phyloP scores from a whole-genome alignment of 2,888 invertebrate genomes.

The Pyralis farinalis region DNA sequence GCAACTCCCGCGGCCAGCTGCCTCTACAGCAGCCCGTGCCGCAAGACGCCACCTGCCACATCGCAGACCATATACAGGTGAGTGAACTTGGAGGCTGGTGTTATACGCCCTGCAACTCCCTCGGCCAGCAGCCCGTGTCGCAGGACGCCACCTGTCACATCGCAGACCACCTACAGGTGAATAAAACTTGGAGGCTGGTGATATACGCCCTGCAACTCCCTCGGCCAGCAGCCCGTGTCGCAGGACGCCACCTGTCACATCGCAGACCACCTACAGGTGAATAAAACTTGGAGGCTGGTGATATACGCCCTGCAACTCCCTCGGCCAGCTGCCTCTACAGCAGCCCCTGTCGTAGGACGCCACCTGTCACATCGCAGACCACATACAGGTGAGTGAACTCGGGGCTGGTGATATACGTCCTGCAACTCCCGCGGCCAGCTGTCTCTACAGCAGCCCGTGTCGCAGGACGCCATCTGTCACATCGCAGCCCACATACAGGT shows the following conservation, averaged over 20 bases:
- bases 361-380: constrained; percentile 97
- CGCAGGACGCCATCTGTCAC: constrained; percentile 97
- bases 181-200: constrained; percentile 92
- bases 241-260: constrained; percentile 98
- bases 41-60: constrained; percentile 96
- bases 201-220: constrained; percentile 94
- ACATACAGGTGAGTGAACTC: constrained; percentile 93
- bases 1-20: constrained; percentile 82
- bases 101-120: constrained; percentile 93
- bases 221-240: constrained; percentile 89
- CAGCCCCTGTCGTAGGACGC: constrained; percentile 98
- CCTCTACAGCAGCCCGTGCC: constrained; percentile 95
- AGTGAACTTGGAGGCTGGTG: constrained; percentile 62
- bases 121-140: constrained; percentile 89
- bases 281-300: no score
- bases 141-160: constrained; percentile 98
- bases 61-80: constrained; percentile 97
- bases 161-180: constrained; percentile 96
- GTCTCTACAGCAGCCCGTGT: constrained; percentile 93
- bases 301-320: constrained; percentile 94
- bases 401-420: no score
- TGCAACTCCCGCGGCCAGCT: constrained; percentile 82
- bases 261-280: constrained; percentile 95
- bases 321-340: constrained; percentile 81
- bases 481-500: constrained; percentile 98